Percentiles rank a stretch among this genome's conserved stretches.
These are phyloP conservation scores for Heterodera carotae DNA, from an alignment of 1,140 invertebrate genomes.

Conservation along the genomic window DNA sequence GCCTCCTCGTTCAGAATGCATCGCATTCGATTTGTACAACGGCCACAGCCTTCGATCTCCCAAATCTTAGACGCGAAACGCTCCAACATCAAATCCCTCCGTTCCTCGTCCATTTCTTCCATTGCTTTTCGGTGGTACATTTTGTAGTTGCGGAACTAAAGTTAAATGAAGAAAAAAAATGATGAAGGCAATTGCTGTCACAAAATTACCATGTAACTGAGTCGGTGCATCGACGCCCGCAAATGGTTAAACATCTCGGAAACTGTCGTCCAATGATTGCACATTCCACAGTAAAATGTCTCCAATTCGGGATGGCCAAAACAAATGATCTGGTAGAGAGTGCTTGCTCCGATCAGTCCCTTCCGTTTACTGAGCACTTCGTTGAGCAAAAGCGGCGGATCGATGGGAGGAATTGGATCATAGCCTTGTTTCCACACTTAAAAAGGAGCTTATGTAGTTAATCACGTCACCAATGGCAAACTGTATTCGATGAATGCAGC, in stretches of 20 bases:
- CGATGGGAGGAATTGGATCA: conserved; percentile 27
- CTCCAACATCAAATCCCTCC: conserved; percentile 32
- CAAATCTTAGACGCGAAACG: conserved; percentile 40
- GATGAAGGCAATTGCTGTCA: neutral
- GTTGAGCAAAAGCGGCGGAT: conserved; percentile 43
- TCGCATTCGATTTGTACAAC: conserved; percentile 39
- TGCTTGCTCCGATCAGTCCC: conserved; percentile 32
- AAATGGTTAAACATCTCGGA: conserved; percentile 37
- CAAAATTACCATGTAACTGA: conserved; percentile 38
- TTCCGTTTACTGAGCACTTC: conserved; percentile 36
- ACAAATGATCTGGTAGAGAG: conserved; percentile 44
- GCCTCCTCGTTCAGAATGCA: conserved; percentile 42
- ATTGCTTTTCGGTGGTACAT: conserved; percentile 40
- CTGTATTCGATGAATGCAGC: conserved; percentile 36
- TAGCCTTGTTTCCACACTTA: conserved; percentile 43
- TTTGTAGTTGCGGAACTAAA: conserved; percentile 43
- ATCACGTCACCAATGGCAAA: too few species aligned
- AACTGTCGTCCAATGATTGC: conserved; percentile 41
- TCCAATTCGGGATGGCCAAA: conserved; percentile 43
- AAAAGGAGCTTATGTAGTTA: neutral
- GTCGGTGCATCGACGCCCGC: conserved; percentile 37
- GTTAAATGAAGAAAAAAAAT: conserved; percentile 19
- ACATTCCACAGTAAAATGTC: conserved; percentile 40
- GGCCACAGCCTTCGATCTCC: conserved; percentile 38
- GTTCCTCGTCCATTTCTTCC: conserved; percentile 34